Conservation (phyloP, 1,140 invertebrate species). For the Aphaenogaster floridana region DNA sequence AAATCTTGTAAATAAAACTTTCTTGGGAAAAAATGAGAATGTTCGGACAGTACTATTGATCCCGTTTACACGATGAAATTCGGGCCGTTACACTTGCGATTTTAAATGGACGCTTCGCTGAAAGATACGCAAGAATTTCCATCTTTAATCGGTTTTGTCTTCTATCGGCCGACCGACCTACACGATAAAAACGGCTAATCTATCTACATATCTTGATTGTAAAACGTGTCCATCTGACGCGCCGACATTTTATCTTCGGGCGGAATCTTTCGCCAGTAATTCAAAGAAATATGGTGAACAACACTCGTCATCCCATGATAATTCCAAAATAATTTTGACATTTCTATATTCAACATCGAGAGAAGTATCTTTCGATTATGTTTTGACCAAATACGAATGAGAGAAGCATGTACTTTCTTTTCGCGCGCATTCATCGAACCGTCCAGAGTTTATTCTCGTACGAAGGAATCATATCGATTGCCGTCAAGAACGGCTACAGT, state of each 20-base stretch:
- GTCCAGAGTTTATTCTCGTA: conserved; percentile 76
- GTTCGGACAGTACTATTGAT: background rate
- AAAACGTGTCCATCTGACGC: conserved; percentile 57
- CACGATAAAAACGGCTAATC: conserved; percentile 66
- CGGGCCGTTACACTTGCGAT: background rate
- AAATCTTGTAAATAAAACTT: background rate
- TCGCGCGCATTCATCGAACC: conserved; percentile 72
- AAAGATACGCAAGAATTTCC: conserved; percentile 67
- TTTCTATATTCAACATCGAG: background rate
- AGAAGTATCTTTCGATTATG: background rate
- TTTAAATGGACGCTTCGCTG: background rate
- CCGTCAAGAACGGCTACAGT: conserved; percentile 50
- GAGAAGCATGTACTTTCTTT: conserved; percentile 60
- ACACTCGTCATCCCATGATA: background rate
- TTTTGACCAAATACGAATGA: conserved; percentile 3
- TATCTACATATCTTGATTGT: conserved; percentile 62
- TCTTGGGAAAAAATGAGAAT: background rate
- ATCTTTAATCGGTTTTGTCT: conserved; percentile 37
- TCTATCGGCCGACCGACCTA: conserved; percentile 7
- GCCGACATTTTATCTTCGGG: conserved; percentile 29
- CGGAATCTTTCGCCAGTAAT: conserved; percentile 10
- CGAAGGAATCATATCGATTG: conserved; percentile 75
- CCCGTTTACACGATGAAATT: background rate
- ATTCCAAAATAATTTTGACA: conserved; percentile 9
- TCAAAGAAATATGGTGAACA: conserved; percentile 4